A percentile compares a stretch with the other conserved stretches of the same genome.
phyloP scores from a whole-genome alignment of 1,140 invertebrate genomes.

The Phocides pigmalion region DNA sequence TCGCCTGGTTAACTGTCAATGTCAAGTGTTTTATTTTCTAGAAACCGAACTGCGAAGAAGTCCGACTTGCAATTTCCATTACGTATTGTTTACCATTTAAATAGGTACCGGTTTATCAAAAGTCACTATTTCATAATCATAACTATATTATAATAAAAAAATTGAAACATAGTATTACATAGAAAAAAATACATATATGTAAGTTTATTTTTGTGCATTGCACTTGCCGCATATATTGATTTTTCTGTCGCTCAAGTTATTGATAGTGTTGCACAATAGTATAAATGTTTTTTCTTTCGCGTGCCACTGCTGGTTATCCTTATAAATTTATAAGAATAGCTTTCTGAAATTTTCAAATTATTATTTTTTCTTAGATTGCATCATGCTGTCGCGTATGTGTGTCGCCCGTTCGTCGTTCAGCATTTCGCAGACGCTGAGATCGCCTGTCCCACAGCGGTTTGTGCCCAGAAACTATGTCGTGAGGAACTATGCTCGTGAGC shows the following conservation, averaged over 20 bases:
- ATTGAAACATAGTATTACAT: not conserved
- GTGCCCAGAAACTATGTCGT: slow-evolving; percentile 74
- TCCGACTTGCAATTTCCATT: not conserved
- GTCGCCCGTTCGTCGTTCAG: slow-evolving; percentile 61
- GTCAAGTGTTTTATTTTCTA: slow-evolving; percentile 22
- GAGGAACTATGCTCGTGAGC: slow-evolving; percentile 76
- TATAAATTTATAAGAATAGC: not conserved
- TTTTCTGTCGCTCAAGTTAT: not conserved
- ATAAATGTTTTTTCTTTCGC: not conserved
- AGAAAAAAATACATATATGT: not conserved
- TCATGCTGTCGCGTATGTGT: slow-evolving; percentile 78
- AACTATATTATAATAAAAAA: not conserved
- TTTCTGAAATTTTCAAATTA: not conserved
- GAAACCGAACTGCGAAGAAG: slow-evolving; percentile 21
- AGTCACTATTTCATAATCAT: not conserved
- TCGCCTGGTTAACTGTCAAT: not conserved
- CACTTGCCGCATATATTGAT: not conserved
- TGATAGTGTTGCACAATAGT: not conserved
- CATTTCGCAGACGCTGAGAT: slow-evolving; percentile 63
- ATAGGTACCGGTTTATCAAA: not conserved
- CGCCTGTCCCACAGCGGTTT: slow-evolving; percentile 66
- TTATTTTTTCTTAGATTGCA: slow-evolving; percentile 51
- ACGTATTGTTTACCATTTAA: not conserved
- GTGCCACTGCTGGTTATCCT: not conserved
- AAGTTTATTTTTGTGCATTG: slow-evolving; percentile 10